Base-by-base conservation (phyloP, 1,140 invertebrate species). In the Drosophila oshimai region DNA sequence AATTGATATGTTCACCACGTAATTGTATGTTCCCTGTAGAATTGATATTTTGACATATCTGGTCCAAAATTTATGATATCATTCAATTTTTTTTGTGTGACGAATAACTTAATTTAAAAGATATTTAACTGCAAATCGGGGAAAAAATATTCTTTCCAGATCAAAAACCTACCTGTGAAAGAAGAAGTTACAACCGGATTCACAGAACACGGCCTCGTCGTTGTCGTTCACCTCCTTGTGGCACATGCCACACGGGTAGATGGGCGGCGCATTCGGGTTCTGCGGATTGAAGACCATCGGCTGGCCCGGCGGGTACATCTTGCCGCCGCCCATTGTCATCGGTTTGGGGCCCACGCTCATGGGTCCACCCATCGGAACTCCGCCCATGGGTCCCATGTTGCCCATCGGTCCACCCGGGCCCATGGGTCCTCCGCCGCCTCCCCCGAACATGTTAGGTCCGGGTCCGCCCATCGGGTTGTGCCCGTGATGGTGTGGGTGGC, bases 151-250 rank as follows among this genome's bases (percentile, higher is more conserved):
- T n/a, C n/a, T n/a, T n/a, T n/a, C n/a, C n/a, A n/a, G n/a, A 9
- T 47, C 4, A 20, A 15, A 1, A 83, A 73, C 91, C 93, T 91
- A 97, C 96, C 96, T 95, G 92, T 99, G 98, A 93, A 98, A 99
- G 97, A 98, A 99, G 92, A 99, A 99, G 92, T 99, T 99, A 92
- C 98, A 99, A 28, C 98, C 98, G 89, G 97, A 98, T 92, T 99
- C 98, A 92, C 98, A 99, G 44, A 99, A 93, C 70, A 99, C 98
- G 5, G 97, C 98, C 93, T 99, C 98, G 92, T 99, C 98, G 93
- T 99, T 99, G 91, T 99, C 98, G 92, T 99, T 98, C 3, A 99
- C 97, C 93, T 99, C 98, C 93, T 99, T 99, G 92, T 99, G 98
- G 92, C 98, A 99, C 55, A 97, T 95, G 68, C 96, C 98, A 92